phyloP scores from a whole-genome alignment of 2,797 vertebrate genomes.

The Tapirus indicus region DNA sequence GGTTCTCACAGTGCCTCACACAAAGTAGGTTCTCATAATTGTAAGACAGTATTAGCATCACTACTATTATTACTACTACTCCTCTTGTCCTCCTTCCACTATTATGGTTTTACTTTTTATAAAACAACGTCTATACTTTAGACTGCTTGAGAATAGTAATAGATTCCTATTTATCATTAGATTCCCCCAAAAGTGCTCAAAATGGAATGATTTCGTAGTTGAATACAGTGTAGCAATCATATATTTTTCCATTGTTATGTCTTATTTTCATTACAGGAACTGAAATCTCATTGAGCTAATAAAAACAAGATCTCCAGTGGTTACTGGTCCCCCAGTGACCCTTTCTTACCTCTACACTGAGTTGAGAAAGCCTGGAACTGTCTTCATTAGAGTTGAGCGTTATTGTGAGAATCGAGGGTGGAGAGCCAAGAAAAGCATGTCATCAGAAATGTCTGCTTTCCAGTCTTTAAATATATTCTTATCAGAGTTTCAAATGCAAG shows the following conservation, averaged over 20 bases:
- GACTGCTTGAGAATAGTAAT: neutral
- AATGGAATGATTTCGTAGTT: neutral
- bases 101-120: neutral
- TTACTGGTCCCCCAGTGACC: neutral
- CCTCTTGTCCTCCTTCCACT: neutral
- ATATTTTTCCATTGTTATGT: neutral
- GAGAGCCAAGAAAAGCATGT: neutral
- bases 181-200: neutral
- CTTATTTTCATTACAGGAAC: conserved; percentile 6
- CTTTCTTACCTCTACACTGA: neutral
- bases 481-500: neutral
- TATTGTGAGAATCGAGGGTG: neutral
- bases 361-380: conserved; percentile 26
- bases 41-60: neutral
- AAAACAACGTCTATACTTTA: neutral
- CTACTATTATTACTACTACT: neutral
- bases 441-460: conserved; percentile 7
- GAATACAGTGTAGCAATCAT: neutral
- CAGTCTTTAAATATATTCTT: neutral
- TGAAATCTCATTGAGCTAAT: neutral
- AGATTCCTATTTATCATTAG: neutral
- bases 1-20: neutral
- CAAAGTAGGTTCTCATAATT: neutral
- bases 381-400: neutral
- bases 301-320: conserved; percentile 28